Percentiles rank a stretch among this genome's conserved stretches.
phyloP scores from a whole-genome alignment of 2,113 vertebrate species.

The Dolichallabes microphthalmus region DNA sequence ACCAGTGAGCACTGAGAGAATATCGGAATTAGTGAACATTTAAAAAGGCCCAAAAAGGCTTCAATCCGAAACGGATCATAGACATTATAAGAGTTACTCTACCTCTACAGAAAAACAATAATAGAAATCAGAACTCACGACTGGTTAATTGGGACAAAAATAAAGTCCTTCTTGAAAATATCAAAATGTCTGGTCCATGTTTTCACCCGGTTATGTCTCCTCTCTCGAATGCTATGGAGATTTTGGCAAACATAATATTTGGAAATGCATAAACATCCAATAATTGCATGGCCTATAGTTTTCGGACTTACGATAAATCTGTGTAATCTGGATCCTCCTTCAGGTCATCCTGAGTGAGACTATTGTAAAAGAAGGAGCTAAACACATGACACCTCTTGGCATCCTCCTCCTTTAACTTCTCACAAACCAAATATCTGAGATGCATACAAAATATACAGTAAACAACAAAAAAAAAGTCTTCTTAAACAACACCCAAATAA shows the following conservation, averaged over 20 bases:
- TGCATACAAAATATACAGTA: slow-evolving; percentile 34
- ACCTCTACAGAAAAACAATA: neutral
- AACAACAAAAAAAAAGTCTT: neutral
- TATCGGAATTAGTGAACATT: neutral
- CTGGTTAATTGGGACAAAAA: slow-evolving; percentile 90
- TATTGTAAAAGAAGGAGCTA: slow-evolving; percentile 89
- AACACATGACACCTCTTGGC: slow-evolving; percentile 84
- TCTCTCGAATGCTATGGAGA: slow-evolving; percentile 76
- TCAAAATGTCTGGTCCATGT: slow-evolving; percentile 87
- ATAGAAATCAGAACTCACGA: slow-evolving; percentile 71
- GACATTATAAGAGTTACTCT: neutral
- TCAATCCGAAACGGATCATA: neutral
- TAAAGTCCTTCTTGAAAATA: slow-evolving; percentile 88
- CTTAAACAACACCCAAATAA: neutral
- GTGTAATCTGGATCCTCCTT: slow-evolving; percentile 72
- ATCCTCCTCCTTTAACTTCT: slow-evolving; percentile 80
- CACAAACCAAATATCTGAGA: slow-evolving; percentile 82
- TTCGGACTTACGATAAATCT: slow-evolving; percentile 78
- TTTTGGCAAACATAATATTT: neutral
- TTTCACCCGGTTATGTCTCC: slow-evolving; percentile 82
- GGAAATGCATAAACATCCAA: neutral
- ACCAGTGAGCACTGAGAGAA: slow-evolving; percentile 81
- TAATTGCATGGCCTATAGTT: neutral
- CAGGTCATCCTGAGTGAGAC: slow-evolving; percentile 84
- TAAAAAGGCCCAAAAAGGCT: neutral